Evolutionary conservation across 2,797 vertebrate species (phyloP).

Genomic region (Girardinus metallicus): DNA sequence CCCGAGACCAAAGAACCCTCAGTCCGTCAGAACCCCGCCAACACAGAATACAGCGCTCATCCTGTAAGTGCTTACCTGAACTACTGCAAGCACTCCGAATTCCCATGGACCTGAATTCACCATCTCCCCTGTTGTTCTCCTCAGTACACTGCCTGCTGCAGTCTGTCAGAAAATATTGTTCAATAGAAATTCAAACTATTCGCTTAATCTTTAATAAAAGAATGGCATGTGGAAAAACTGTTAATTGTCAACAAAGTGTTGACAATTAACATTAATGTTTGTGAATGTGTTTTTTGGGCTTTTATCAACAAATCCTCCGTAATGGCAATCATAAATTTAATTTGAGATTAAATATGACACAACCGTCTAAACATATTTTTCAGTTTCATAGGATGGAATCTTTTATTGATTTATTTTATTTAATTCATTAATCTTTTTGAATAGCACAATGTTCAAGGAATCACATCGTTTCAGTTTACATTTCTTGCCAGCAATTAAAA

Average conservation of each 20-base stretch:
- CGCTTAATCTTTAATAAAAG: not conserved
- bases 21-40: no score
- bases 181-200: not conserved
- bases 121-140: no score
- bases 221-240: not conserved
- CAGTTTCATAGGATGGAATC: no score
- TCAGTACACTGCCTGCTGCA: no score
- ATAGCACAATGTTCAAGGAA: not conserved
- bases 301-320: not conserved
- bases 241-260: not conserved
- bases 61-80: no score
- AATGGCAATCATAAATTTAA: not conserved
- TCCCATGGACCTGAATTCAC: no score
- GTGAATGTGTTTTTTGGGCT: not conserved
- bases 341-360: not conserved
- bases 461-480: not conserved
- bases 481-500: constrained; percentile 9
- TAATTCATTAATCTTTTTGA: not conserved
- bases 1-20: no score
- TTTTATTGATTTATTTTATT: not conserved
- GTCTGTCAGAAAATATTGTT: not conserved
- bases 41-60: no score
- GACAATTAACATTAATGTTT: no score
- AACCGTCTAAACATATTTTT: not conserved
- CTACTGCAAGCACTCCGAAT: no score